Evolutionary conservation across 1,140 invertebrate species (phyloP).

Genomic region (Triops longicaudatus): DNA sequence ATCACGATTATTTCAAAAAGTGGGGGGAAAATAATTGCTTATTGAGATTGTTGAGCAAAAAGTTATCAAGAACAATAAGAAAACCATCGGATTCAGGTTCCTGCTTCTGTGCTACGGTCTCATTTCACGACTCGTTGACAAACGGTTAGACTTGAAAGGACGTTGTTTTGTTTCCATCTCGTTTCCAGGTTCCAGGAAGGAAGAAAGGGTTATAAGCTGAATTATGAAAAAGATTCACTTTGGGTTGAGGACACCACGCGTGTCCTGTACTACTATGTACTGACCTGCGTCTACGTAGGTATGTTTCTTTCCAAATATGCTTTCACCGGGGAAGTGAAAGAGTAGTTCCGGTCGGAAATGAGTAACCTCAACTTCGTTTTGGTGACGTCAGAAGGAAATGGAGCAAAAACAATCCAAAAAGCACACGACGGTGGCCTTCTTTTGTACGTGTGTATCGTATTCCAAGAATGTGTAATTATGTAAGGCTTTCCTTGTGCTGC

Average conservation of each 20-base stretch:
- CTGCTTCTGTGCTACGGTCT: background rate
- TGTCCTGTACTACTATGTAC: background rate
- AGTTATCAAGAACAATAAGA: background rate
- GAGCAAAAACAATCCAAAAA: background rate
- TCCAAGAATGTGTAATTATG: background rate
- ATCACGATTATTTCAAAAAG: too few species aligned
- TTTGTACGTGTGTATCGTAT: background rate
- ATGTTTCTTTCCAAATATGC: background rate
- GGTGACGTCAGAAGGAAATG: constrained; percentile 2
- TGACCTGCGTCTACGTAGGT: too few species aligned
- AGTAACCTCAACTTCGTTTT: background rate
- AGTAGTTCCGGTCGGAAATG: constrained; percentile 11
- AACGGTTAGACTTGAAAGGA: background rate
- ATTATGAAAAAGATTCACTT: too few species aligned
- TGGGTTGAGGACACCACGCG: background rate
- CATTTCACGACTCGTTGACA: background rate
- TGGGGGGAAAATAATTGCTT: too few species aligned
- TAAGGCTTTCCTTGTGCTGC: background rate
- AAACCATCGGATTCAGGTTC: background rate
- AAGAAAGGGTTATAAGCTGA: too few species aligned
- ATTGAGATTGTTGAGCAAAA: too few species aligned
- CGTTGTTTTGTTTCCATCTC: background rate
- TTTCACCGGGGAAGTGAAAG: background rate
- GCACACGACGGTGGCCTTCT: background rate
- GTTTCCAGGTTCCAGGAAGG: background rate